Evolutionary conservation across 2,888 invertebrate genomes (phyloP).

Genomic region (Athrips mouffetella): DNA sequence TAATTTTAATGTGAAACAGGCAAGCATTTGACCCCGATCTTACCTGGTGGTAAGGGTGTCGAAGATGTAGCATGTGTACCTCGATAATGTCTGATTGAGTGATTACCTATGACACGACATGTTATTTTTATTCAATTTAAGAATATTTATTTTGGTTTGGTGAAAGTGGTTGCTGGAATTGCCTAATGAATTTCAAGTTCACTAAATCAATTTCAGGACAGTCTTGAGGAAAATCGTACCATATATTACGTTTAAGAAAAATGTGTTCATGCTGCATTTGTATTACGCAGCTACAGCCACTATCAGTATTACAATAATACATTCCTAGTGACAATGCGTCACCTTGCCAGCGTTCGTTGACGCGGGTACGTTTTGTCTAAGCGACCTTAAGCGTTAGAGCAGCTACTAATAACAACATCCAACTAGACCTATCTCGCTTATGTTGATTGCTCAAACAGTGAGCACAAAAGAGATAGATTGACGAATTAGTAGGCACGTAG

Average conservation of each 20-base stretch:
- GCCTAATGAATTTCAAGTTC: no score
- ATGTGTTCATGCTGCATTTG: slow-evolving; percentile 13
- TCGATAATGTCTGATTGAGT: no score
- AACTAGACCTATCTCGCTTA: slow-evolving; percentile 59
- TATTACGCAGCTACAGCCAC: slow-evolving; percentile 11
- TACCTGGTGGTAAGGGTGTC: no score
- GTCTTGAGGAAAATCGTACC: no score
- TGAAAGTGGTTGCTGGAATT: no score
- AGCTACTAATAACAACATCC: slow-evolving; percentile 62
- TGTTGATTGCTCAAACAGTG: slow-evolving; percentile 38
- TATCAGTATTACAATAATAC: slow-evolving; percentile 52
- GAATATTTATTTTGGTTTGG: no score
- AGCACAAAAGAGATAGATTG: slow-evolving; percentile 54
- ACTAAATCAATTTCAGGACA: no score
- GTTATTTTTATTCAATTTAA: no score
- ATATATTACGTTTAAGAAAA: slow-evolving; percentile 44
- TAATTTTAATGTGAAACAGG: no score
- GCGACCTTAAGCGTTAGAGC: slow-evolving; percentile 69
- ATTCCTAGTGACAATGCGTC: slow-evolving; percentile 71
- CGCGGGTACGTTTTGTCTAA: slow-evolving; percentile 74
- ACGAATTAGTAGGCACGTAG: slow-evolving; percentile 51
- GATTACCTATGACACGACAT: no score
- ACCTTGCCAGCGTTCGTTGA: slow-evolving; percentile 77
- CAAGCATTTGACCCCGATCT: no score
- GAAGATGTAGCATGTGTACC: no score